These are phyloP conservation scores for Heterohyrax brucei DNA, from an alignment of 2,797 vertebrate species.

Conservation along the genomic window DNA sequence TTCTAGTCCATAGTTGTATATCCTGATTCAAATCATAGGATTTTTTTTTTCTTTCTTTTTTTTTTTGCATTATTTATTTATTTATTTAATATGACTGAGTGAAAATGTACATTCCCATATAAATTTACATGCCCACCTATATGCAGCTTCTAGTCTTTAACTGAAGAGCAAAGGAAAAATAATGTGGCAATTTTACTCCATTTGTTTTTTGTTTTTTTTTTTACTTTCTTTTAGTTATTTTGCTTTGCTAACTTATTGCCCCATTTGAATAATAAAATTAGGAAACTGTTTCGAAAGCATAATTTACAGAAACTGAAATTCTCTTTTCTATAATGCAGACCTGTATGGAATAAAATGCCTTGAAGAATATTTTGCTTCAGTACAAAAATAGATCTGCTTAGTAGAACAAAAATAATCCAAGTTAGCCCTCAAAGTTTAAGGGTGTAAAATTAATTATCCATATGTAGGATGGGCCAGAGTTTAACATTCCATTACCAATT, in stretches of 20 bases:
- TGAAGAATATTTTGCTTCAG: background rate
- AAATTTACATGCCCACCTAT: too few relatives aligned
- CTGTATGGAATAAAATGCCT: background rate
- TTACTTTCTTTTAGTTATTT: background rate
- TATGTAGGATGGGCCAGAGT: background rate
- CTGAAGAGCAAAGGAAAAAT: constrained; percentile 14
- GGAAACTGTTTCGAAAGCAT: constrained; percentile 29
- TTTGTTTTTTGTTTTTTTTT: background rate
- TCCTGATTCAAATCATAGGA: background rate
- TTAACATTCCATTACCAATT: constrained; percentile 55
- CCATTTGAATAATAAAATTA: background rate
- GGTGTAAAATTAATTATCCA: background rate
- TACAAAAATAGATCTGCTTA: constrained; percentile 19
- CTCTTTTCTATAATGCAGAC: constrained; percentile 2
- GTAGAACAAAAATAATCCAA: constrained; percentile 29
- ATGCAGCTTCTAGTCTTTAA: background rate
- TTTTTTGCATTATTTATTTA: too few relatives aligned
- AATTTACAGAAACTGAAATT: constrained; percentile 52
- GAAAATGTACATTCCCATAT: too few relatives aligned
- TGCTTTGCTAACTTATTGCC: background rate
- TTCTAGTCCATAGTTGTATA: background rate
- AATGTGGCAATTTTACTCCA: background rate
- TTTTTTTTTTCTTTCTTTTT: background rate
- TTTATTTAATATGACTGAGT: too few relatives aligned
- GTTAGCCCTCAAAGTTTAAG: background rate